phyloP scores from a whole-genome alignment of 1,140 invertebrate genomes.

The Drosophila aff. region DNA sequence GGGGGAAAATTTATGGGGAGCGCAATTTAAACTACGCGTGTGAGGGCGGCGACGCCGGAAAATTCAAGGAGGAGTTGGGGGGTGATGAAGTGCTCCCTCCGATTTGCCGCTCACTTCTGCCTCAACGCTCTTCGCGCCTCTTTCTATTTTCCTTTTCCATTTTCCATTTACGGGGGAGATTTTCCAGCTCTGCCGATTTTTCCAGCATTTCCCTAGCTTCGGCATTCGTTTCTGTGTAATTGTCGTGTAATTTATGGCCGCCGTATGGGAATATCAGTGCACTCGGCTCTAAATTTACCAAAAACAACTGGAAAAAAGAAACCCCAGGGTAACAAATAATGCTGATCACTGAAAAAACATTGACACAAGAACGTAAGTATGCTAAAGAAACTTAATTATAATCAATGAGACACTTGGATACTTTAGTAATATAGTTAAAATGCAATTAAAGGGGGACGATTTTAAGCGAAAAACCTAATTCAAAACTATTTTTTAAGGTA shows the following conservation, averaged over 20 bases:
- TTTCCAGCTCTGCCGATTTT: conserved; percentile 35
- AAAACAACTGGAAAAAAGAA: conserved; percentile 1
- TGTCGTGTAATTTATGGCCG: conserved; percentile 76
- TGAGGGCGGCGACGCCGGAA: conserved; percentile 44
- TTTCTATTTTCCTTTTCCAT: conserved; percentile 18
- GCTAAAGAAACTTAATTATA: not conserved
- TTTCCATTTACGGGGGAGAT: conserved; percentile 17
- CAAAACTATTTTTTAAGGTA: not conserved
- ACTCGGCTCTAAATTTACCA: conserved; percentile 72
- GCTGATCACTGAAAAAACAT: conserved; percentile 3
- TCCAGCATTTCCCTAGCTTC: conserved; percentile 22
- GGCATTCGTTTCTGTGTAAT: conserved; percentile 64
- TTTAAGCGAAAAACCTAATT: not conserved
- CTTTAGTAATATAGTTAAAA: not conserved
- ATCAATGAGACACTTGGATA: not conserved
- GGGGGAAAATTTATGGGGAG: conserved; percentile 72
- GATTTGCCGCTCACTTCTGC: conserved; percentile 58
- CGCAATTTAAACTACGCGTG: conserved; percentile 81
- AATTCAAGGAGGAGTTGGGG: conserved; percentile 5
- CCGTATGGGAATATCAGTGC: conserved; percentile 82
- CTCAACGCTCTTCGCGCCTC: conserved; percentile 28
- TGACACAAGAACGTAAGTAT: not conserved
- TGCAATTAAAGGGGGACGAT: not conserved
- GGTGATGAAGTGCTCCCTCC: conserved; percentile 71
- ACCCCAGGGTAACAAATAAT: conserved; percentile 6